These are phyloP conservation scores for Platichthys flesus DNA, from an alignment of 2,113 vertebrate genomes.

Conservation along the genomic window DNA sequence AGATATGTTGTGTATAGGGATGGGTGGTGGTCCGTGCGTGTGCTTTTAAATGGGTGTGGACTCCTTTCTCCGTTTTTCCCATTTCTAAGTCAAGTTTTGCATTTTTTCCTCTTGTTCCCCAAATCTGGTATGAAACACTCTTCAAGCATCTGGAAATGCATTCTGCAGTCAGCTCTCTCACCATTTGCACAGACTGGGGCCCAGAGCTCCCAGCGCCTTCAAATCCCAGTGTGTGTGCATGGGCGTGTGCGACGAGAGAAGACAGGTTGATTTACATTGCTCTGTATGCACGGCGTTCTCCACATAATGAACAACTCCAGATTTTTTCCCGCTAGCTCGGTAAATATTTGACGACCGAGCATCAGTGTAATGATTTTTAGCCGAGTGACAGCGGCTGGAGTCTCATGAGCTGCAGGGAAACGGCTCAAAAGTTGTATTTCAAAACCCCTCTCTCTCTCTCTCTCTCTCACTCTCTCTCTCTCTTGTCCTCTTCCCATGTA, in stretches of 20 bases:
- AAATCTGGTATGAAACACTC: conserved; percentile 53
- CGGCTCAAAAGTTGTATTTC: conserved; percentile 71
- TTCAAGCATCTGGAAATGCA: conserved; percentile 72
- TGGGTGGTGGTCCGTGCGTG: conserved; percentile 53
- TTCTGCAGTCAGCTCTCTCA: conserved; percentile 60
- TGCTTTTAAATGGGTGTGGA: conserved; percentile 63
- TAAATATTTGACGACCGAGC: conserved; percentile 74
- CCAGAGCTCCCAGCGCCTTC: conserved; percentile 46
- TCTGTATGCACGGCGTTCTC: conserved; percentile 57
- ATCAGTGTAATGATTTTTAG: conserved; percentile 57
- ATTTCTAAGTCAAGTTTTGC: conserved; percentile 61
- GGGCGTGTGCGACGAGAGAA: conserved; percentile 16
- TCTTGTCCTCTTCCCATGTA: conserved; percentile 77
- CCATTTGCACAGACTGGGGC: conserved; percentile 59
- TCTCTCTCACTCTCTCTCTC: conserved; percentile 4
- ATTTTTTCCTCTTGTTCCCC: conserved; percentile 20
- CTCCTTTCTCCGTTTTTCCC: conserved; percentile 66
- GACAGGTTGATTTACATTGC: conserved; percentile 72
- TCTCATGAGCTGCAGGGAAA: conserved; percentile 55
- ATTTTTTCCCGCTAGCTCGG: conserved; percentile 50
- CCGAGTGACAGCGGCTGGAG: conserved; percentile 35
- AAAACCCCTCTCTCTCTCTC: conserved; percentile 39
- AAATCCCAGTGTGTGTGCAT: conserved; percentile 50
- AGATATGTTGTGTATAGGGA: conserved; percentile 15
- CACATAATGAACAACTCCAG: conserved; percentile 67